Percentiles rank a stretch among this genome's conserved stretches.
These are phyloP conservation scores for Triplophysa bombifrons DNA, from an alignment of 2,797 vertebrate species.

Conservation along the genomic window DNA sequence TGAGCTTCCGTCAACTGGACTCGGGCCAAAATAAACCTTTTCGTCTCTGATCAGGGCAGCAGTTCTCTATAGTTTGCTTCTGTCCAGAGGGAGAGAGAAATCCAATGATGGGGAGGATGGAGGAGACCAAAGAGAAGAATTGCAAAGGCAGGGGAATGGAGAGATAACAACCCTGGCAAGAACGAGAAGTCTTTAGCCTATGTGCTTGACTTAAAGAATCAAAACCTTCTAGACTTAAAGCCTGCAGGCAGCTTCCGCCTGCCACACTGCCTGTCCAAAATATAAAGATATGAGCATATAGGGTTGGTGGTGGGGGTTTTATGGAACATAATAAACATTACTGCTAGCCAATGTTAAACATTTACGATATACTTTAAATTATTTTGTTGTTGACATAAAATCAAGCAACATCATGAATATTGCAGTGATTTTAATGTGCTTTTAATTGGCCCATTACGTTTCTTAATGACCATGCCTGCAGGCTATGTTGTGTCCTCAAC, in stretches of 20 bases:
- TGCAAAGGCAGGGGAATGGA: slow-evolving; percentile 34
- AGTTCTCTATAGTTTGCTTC: slow-evolving; percentile 12
- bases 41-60: slow-evolving; percentile 4
- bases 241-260: neutral
- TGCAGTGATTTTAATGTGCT: neutral
- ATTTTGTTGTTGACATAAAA: neutral
- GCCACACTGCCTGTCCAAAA: neutral
- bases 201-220: slow-evolving; percentile 19
- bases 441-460: neutral
- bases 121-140: neutral
- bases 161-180: slow-evolving; percentile 18
- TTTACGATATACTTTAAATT: neutral
- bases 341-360: neutral
- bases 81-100: slow-evolving; percentile 8
- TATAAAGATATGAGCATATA: neutral
- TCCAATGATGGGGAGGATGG: slow-evolving; percentile 15
- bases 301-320: neutral
- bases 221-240: neutral
- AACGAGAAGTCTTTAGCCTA: slow-evolving; percentile 5
- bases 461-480: neutral
- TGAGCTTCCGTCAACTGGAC: slow-evolving; percentile 35
- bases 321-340: neutral
- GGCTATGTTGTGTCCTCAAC: neutral
- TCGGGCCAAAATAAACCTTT: slow-evolving; percentile 30
- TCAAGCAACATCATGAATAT: neutral